Base-by-base conservation (phyloP, 2,797 vertebrate species). In the Melanogrammus aeglefinus region DNA sequence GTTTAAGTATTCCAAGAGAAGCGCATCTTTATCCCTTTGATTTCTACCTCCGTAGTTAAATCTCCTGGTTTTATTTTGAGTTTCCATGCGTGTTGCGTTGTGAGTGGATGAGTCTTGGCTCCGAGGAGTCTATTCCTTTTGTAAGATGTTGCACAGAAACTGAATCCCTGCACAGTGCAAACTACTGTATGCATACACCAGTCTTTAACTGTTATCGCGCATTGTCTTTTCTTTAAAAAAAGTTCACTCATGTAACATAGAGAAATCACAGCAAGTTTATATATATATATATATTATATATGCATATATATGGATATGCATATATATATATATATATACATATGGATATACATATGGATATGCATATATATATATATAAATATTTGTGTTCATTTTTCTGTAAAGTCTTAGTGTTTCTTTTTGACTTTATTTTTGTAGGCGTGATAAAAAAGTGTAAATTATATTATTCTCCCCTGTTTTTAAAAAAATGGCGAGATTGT, bases 351-450 rank as follows among this genome's bases (percentile, higher is more conserved):
- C 2, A 33, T 33, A 33, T 33, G 3, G 2, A 33, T 33, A 33
- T 33, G 2, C 4, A 33, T 31, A 31, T 31, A 31, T 33, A 33
- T 39, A 74, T 12, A 29, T 70, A 51, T 21, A 18, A 51, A 63
- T 63, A 80, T 89, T 87, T 80, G 78, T 85, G 86, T 66, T 74
- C 81, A 88, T 92, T 89, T 47, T 80, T 84, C 88, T 94, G 92
- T 94, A 93, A 94, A 94, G 92, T 88, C 89, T 89, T 94, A 93
- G 92, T 91, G 87, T 76, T 91, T 78, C 80, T 89, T 86, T 93
- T 91, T 16, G 2, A 91, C 94, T 95, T 94, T 92, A 93, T 94
- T 94, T 95, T 95, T 95, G 94, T 95, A 95, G 94, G 94, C 93
- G 94, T 83, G 85, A 91, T 88, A 80, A 80, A 86, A 84, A 76